phyloP scores from a whole-genome alignment of 2,113 vertebrate species.

The Rhipidura dahli region DNA sequence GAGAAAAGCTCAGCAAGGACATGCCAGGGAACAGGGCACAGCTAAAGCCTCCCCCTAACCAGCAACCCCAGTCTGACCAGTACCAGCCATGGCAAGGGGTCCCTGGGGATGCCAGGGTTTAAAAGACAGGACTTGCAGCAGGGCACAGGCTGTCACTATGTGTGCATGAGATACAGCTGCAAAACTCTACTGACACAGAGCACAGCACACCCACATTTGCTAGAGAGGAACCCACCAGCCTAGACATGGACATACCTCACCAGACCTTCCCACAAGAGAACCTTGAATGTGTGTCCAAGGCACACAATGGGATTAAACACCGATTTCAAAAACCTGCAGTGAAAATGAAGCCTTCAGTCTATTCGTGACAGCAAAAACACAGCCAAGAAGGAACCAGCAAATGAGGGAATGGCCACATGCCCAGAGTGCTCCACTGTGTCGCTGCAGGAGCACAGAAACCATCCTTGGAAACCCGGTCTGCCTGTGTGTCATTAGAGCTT shows the following conservation, averaged over 20 bases:
- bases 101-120: neutral
- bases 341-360: constrained; percentile 35
- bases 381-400: constrained; percentile 16
- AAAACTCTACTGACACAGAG: neutral
- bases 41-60: neutral
- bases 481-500: neutral
- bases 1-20: neutral
- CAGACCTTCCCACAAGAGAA: neutral
- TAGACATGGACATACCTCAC: neutral
- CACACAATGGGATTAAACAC: neutral
- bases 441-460: constrained; percentile 8
- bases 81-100: accelerated
- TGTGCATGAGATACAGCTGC: neutral
- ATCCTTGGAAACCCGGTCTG: constrained; percentile 6
- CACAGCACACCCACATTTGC: neutral
- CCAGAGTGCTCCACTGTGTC: constrained; percentile 4
- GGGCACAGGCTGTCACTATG: neutral
- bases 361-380: neutral
- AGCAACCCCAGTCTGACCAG: neutral
- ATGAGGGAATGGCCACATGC: constrained; percentile 45
- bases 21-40: neutral
- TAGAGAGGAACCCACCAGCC: neutral
- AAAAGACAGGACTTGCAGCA: neutral
- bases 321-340: constrained; percentile 8
- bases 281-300: neutral